phyloP scores from a whole-genome alignment of 2,797 vertebrate genomes.

The Lagocephalus sceleratus region DNA sequence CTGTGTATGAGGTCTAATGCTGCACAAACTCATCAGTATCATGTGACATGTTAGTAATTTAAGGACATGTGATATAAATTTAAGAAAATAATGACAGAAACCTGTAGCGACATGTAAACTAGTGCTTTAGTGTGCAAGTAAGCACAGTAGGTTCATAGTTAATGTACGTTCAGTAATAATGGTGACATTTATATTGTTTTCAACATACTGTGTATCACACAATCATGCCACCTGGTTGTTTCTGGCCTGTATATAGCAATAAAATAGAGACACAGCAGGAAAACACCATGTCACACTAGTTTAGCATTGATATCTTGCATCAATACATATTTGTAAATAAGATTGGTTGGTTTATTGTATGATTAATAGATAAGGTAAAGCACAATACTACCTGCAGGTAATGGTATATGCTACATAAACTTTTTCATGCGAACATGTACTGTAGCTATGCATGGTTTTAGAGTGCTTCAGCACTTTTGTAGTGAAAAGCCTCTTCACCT shows the following conservation, averaged over 20 bases:
- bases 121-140: conserved; percentile 17
- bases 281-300: conserved; percentile 34
- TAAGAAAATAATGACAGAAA: conserved; percentile 7
- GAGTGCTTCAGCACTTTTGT: conserved; percentile 39
- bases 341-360: background rate
- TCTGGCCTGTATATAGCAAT: conserved; percentile 54
- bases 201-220: conserved; percentile 35
- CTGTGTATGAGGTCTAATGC: conserved; percentile 24
- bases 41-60: conserved; percentile 12
- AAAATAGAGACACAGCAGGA: conserved; percentile 41
- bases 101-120: conserved; percentile 8
- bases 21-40: conserved; percentile 14
- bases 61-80: conserved; percentile 11
- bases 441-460: conserved; percentile 65
- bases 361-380: conserved; percentile 48
- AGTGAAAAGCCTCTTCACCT: conserved; percentile 52
- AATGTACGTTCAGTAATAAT: conserved; percentile 31
- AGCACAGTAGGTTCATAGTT: conserved; percentile 37
- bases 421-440: conserved; percentile 46
- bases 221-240: conserved; percentile 34
- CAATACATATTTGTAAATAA: conserved; percentile 32
- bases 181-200: conserved; percentile 38
- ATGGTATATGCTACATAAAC: conserved; percentile 17
- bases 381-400: conserved; percentile 49
- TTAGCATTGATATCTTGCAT: conserved; percentile 39